Conservation (phyloP, 2,113 vertebrate species). For the Onychostoma macrolepis region DNA sequence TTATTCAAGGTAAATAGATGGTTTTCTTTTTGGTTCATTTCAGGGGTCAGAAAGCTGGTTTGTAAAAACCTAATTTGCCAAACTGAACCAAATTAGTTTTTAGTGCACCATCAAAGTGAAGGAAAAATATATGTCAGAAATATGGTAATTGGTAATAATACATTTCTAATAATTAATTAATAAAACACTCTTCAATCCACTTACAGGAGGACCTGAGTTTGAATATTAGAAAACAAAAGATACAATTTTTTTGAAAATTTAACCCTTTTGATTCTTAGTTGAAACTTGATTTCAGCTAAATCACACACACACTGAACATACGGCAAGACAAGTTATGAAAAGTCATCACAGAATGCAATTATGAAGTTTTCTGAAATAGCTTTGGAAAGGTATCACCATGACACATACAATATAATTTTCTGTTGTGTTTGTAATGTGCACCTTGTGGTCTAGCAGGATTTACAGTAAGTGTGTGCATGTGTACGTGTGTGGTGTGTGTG, state of each 20-base stretch:
- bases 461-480: background rate
- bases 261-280: background rate
- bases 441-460: background rate
- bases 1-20: background rate
- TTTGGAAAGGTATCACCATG: background rate
- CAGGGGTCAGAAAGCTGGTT: too few relatives aligned
- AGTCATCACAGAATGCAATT: background rate
- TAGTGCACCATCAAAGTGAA: too few relatives aligned
- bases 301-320: background rate
- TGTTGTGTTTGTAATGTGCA: conserved; percentile 19
- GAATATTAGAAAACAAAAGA: too few relatives aligned
- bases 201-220: too few relatives aligned
- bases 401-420: background rate
- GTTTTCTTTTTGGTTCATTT: background rate
- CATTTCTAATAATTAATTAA: too few relatives aligned
- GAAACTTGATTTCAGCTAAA: background rate
- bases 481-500: background rate
- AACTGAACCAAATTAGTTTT: too few relatives aligned
- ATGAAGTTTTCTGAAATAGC: background rate
- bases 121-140: too few relatives aligned
- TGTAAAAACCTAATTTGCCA: too few relatives aligned
- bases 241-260: too few relatives aligned
- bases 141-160: too few relatives aligned
- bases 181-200: too few relatives aligned
- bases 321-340: background rate